Evolutionary conservation across 1,140 invertebrate species (phyloP).

Genomic region (Trichoplusia ni): DNA sequence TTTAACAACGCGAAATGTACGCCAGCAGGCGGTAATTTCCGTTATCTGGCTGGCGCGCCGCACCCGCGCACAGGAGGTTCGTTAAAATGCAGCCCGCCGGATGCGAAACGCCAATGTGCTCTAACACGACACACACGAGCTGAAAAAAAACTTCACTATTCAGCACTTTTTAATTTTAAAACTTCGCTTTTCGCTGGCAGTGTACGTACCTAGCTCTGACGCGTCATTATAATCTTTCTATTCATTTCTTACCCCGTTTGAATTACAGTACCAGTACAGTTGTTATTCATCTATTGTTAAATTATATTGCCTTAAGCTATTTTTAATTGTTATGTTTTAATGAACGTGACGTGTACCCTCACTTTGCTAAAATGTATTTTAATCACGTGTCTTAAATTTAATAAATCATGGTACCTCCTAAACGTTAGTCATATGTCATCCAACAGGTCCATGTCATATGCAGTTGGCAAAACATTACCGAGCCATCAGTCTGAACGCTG

Average conservation of each 20-base stretch:
- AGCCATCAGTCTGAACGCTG: not conserved
- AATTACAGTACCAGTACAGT: no score
- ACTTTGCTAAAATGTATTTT: no score
- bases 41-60: constrained; percentile 58
- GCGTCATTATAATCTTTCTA: constrained; percentile 27
- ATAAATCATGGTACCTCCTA: no score
- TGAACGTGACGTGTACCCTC: no score
- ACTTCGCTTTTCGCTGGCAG: constrained; percentile 45
- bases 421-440: not conserved
- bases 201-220: constrained; percentile 44
- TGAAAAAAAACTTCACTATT: constrained; percentile 62
- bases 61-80: constrained; percentile 42
- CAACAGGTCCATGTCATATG: constrained; percentile 1
- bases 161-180: constrained; percentile 70
- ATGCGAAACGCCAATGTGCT: constrained; percentile 61
- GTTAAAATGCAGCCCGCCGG: constrained; percentile 65
- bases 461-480: constrained; percentile 9
- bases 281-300: not conserved
- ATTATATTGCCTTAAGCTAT: not conserved
- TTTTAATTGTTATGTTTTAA: not conserved
- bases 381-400: no score
- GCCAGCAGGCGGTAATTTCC: constrained; percentile 66
- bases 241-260: no score
- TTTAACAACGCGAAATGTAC: constrained; percentile 48
- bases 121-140: constrained; percentile 54